Evolutionary conservation across 2,113 vertebrate genomes (phyloP).

Genomic region (Pleuronectes platessa): DNA sequence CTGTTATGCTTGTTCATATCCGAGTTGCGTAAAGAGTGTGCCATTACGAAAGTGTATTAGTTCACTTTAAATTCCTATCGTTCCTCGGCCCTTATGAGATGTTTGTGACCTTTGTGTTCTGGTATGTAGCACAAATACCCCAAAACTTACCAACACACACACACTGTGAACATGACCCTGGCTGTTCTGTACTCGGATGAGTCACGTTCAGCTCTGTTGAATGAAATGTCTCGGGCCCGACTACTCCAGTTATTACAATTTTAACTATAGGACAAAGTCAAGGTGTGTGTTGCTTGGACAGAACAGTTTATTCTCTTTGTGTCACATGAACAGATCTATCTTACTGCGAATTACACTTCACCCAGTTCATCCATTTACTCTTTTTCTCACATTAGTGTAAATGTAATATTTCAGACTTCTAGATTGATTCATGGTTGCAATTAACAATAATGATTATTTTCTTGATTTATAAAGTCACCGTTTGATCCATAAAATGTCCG

Average conservation of each 20-base stretch:
- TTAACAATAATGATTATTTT: background rate
- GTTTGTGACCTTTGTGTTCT: conserved; percentile 60
- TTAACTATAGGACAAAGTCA: conserved; percentile 39
- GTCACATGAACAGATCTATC: background rate
- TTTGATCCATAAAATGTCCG: background rate
- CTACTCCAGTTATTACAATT: background rate
- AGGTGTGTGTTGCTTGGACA: conserved; percentile 28
- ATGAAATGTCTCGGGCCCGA: conserved; percentile 30
- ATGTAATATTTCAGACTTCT: background rate
- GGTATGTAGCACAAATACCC: conserved; percentile 53
- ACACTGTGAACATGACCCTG: conserved; percentile 36
- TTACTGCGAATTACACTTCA: background rate
- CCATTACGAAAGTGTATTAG: conserved; percentile 20
- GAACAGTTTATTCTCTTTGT: conserved; percentile 76
- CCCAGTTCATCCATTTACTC: background rate
- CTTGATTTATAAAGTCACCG: background rate
- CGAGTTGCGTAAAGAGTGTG: conserved; percentile 31
- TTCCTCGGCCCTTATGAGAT: conserved; percentile 51
- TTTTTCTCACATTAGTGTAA: background rate
- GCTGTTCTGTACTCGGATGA: conserved; percentile 53
- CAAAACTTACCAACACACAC: conserved; percentile 32
- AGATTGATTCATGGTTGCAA: background rate
- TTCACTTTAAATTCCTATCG: conserved; percentile 56
- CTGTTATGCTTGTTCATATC: conserved; percentile 22
- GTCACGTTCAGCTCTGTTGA: conserved; percentile 43